Percentiles rank a stretch among this genome's conserved stretches.
Evolutionary conservation across 2,113 vertebrate species (phyloP).

Genomic region (Thomomys bottae): DNA sequence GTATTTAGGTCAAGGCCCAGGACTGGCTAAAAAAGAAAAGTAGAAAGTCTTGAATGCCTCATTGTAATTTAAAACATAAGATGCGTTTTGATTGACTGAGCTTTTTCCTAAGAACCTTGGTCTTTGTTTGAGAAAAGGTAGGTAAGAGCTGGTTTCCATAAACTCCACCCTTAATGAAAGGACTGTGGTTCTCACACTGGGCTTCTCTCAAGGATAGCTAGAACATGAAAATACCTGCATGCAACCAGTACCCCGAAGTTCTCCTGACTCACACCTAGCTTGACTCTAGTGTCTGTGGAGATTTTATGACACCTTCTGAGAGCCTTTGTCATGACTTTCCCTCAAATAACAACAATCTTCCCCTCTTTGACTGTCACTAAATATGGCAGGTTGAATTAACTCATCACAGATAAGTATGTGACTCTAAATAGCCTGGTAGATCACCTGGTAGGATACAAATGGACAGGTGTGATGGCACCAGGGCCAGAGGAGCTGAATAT

Average conservation of each 20-base stretch:
- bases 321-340: neutral
- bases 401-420: neutral
- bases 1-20: too few relatives aligned
- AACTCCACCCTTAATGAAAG: neutral
- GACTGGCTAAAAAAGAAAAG: neutral
- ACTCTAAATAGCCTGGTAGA: too few relatives aligned
- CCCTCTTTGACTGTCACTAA: neutral
- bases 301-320: neutral
- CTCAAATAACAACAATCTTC: neutral
- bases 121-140: neutral
- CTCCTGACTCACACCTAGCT: neutral
- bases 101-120: neutral
- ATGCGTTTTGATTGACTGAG: neutral
- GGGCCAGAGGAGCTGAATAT: neutral
- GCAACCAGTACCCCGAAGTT: neutral
- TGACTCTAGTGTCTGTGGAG: neutral
- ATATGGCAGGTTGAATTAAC: neutral
- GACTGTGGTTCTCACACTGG: neutral
- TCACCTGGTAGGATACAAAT: fast-evolving
- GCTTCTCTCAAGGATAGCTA: neutral
- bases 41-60: neutral
- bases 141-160: neutral
- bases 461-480: neutral
- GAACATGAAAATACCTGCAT: neutral
- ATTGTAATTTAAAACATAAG: neutral